A percentile compares a stretch with the other conserved stretches of the same genome.
Evolutionary conservation across 2,888 invertebrate species (phyloP).

Genomic region (Pterostichus madidus): DNA sequence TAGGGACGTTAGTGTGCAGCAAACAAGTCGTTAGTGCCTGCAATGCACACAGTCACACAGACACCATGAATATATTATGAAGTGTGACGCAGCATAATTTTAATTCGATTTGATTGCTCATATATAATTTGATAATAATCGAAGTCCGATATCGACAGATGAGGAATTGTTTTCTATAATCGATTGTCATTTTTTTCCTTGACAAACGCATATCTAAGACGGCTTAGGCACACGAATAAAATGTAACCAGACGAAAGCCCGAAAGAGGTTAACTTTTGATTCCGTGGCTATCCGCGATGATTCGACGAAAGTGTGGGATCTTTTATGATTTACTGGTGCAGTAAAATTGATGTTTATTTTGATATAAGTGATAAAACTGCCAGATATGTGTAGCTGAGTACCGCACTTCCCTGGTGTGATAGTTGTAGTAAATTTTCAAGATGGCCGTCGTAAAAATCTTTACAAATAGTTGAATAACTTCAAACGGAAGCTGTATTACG

Average conservation of each 20-base stretch:
- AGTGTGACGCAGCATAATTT: slow-evolving; percentile 74
- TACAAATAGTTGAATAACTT: slow-evolving; percentile 64
- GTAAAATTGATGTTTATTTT: slow-evolving; percentile 67
- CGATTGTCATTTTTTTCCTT: slow-evolving; percentile 56
- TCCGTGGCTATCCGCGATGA: slow-evolving; percentile 17
- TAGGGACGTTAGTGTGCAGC: slow-evolving; percentile 5
- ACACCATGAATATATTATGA: slow-evolving; percentile 73
- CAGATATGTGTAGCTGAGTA: slow-evolving; percentile 56
- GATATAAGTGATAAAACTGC: slow-evolving; percentile 66
- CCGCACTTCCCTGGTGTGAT: slow-evolving; percentile 47
- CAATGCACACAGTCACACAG: slow-evolving; percentile 52
- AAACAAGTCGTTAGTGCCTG: slow-evolving; percentile 54
- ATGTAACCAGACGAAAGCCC: background rate
- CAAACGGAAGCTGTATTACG: slow-evolving; percentile 26
- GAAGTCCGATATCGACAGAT: slow-evolving; percentile 70
- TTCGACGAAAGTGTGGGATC: slow-evolving; percentile 59
- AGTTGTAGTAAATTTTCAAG: slow-evolving; percentile 63
- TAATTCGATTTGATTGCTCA: slow-evolving; percentile 75
- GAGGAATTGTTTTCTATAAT: slow-evolving; percentile 69
- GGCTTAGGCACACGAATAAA: slow-evolving; percentile 26
- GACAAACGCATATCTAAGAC: slow-evolving; percentile 19
- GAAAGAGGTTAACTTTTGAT: slow-evolving; percentile 6
- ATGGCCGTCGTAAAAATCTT: slow-evolving; percentile 60
- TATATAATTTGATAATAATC: slow-evolving; percentile 74
- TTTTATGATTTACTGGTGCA: slow-evolving; percentile 64